These are phyloP conservation scores for Spilarctia lutea DNA, from an alignment of 2,888 invertebrate species.

Conservation along the genomic window DNA sequence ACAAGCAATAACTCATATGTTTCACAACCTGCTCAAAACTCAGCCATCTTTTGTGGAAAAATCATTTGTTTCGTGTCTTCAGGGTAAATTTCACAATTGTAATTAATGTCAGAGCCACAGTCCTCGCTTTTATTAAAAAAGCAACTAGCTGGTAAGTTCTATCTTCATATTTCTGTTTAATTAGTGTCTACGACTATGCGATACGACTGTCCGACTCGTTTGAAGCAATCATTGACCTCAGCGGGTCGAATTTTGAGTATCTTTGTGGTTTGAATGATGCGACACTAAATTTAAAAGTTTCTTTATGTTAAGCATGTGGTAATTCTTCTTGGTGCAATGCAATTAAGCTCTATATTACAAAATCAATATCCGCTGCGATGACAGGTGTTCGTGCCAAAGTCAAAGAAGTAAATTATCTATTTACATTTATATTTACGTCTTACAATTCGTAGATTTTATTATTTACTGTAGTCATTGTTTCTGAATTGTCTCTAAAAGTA, in stretches of 20 bases:
- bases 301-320: conserved; percentile 37
- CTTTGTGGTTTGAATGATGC: conserved; percentile 56
- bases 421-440: conserved; percentile 65
- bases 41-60: conserved; percentile 91
- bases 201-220: conserved; percentile 73
- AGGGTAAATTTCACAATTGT: conserved; percentile 92
- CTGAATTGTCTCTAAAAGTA: conserved; percentile 9
- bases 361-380: conserved; percentile 81
- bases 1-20: conserved; percentile 84
- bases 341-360: conserved; percentile 58
- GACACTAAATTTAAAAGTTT: conserved; percentile 35
- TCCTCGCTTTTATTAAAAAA: conserved; percentile 97
- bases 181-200: conserved; percentile 62
- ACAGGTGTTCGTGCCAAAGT: conserved; percentile 74
- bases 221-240: conserved; percentile 84
- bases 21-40: conserved; percentile 85
- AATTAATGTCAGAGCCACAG: conserved; percentile 98
- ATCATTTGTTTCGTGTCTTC: conserved; percentile 91
- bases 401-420: conserved; percentile 60
- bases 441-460: conserved; percentile 64
- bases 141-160: conserved; percentile 96
- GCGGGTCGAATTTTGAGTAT: conserved; percentile 80
- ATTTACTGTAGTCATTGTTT: conserved; percentile 45
- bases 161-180: conserved; percentile 50
- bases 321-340: conserved; percentile 37